These are phyloP conservation scores for Neopipo cinnamomea DNA, from an alignment of 2,113 vertebrate species.

Conservation along the genomic window DNA sequence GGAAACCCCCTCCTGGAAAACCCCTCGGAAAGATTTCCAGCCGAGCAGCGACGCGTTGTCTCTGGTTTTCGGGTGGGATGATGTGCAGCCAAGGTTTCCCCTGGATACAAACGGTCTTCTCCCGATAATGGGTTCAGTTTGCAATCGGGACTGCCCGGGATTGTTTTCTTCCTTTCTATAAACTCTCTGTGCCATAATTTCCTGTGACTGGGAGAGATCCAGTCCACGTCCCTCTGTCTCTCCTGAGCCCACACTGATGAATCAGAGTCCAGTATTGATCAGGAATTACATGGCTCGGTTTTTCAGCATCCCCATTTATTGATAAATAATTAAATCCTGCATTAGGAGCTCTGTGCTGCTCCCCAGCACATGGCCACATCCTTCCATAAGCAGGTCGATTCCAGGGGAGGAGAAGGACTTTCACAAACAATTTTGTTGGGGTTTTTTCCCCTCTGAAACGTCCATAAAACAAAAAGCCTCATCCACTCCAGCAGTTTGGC, in stretches of 20 bases:
- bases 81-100: not conserved
- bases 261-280: not conserved
- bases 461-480: not conserved
- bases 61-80: not conserved
- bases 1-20: not conserved
- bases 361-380: not conserved
- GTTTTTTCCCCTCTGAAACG: too few relatives aligned
- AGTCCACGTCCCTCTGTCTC: not conserved
- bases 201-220: not conserved
- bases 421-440: not conserved
- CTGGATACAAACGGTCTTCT: not conserved
- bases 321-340: not conserved
- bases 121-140: not conserved
- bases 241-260: not conserved
- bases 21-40: rapidly evolving
- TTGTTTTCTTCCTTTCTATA: not conserved
- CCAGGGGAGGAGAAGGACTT: not conserved
- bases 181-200: not conserved
- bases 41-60: not conserved
- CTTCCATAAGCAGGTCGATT: not conserved
- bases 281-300: not conserved
- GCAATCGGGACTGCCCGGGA: rapidly evolving
- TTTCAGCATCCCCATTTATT: not conserved
- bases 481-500: not conserved
- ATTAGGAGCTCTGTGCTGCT: not conserved